Percentiles rank a stretch among this genome's conserved stretches.
phyloP scores from a whole-genome alignment of 2,888 invertebrate species.

The Eilema caniola region DNA sequence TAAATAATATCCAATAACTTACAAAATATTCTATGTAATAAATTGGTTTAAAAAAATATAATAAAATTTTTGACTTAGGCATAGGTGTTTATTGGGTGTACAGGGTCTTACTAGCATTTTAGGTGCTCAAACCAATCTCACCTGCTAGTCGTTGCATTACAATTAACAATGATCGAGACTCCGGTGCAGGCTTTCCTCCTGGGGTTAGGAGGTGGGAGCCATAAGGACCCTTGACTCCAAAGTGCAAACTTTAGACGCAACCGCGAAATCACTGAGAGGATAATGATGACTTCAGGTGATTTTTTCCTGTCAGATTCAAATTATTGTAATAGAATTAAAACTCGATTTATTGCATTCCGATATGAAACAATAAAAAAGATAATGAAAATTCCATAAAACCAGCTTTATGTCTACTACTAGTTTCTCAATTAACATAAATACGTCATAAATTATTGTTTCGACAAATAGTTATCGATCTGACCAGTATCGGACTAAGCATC shows the following conservation, averaged over 20 bases:
- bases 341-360: constrained; percentile 60
- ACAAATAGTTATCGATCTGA: constrained; percentile 80
- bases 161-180: no score
- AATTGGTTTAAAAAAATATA: background rate
- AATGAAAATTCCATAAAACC: constrained; percentile 82
- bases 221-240: no score
- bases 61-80: no score
- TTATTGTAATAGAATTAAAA: constrained; percentile 30
- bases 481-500: constrained; percentile 62
- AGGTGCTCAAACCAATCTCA: no score
- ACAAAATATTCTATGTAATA: background rate
- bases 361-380: constrained; percentile 78
- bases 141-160: no score
- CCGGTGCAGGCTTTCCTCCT: no score
- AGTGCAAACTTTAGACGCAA: no score
- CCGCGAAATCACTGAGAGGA: no score
- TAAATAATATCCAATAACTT: background rate
- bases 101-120: no score
- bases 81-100: no score
- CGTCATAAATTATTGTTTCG: constrained; percentile 79
- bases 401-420: constrained; percentile 73
- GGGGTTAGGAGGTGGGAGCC: no score
- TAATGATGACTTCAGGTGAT: constrained; percentile 20
- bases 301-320: constrained; percentile 25
- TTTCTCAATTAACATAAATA: constrained; percentile 77